Conservation (phyloP, 2,797 vertebrate genomes). For the Sebastes matsubarae region DNA sequence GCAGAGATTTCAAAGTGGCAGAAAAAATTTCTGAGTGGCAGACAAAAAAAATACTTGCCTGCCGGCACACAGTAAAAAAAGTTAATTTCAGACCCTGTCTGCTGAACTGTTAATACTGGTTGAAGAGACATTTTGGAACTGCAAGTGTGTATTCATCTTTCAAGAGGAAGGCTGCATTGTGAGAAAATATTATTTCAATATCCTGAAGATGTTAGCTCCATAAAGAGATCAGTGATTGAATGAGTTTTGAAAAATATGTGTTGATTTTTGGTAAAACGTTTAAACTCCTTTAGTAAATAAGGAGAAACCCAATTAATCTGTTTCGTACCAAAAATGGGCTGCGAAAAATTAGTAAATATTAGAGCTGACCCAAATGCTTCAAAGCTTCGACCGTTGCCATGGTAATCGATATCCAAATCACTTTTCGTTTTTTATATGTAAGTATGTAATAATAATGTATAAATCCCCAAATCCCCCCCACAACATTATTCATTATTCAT, state of each 20-base stretch:
- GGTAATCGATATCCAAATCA: too few relatives aligned
- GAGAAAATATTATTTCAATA: background rate
- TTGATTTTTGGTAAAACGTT: background rate
- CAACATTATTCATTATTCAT: too few relatives aligned
- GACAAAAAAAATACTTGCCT: too few relatives aligned
- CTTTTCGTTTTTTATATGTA: too few relatives aligned
- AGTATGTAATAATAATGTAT: too few relatives aligned
- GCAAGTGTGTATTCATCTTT: background rate
- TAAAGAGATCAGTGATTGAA: background rate
- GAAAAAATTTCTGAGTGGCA: too few relatives aligned
- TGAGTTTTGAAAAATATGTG: background rate
- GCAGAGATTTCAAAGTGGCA: too few relatives aligned
- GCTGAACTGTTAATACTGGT: background rate
- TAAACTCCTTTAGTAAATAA: background rate
- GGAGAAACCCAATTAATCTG: background rate
- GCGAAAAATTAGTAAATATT: too few relatives aligned
- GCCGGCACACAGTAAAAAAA: too few relatives aligned
- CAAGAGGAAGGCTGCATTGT: background rate
- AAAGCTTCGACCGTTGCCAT: too few relatives aligned
- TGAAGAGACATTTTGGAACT: background rate
- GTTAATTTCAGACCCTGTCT: background rate
- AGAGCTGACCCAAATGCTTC: too few relatives aligned
- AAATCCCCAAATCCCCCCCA: too few relatives aligned
- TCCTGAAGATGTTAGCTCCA: background rate
- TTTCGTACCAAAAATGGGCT: background rate